A percentile compares a stretch with the other conserved stretches of the same genome.
phyloP scores from a whole-genome alignment of 2,113 vertebrate species.

The Hydrolagus affinis region DNA sequence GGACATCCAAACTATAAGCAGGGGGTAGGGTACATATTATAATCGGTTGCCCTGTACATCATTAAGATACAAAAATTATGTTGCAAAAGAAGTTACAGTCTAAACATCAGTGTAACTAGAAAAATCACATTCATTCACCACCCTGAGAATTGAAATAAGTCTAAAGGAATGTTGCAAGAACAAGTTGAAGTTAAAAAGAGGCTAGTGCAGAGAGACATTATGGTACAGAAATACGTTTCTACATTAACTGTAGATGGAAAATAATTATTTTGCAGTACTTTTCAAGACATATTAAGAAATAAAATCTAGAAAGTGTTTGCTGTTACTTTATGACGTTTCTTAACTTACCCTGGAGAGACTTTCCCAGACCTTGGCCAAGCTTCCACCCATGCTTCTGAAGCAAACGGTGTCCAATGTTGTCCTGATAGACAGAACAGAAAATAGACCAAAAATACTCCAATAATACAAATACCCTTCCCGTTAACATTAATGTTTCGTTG shows the following conservation, averaged over 20 bases:
- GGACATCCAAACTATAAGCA: no score
- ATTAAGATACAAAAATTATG: no score
- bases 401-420: conserved; percentile 98
- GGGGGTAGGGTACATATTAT: no score
- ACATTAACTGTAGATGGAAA: not conserved
- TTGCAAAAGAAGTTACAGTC: no score
- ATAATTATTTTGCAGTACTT: not conserved
- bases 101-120: no score
- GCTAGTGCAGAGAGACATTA: not conserved
- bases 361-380: conserved; percentile 97
- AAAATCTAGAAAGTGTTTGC: not conserved
- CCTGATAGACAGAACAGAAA: conserved; percentile 91
- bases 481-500: conserved; percentile 53
- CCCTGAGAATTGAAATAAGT: not conserved
- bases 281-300: not conserved
- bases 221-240: not conserved
- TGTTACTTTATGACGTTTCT: not conserved
- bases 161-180: not conserved
- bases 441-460: conserved; percentile 99
- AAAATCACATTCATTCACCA: not conserved
- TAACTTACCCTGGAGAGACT: conserved; percentile 95
- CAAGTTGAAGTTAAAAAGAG: conserved; percentile 6
- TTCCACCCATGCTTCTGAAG: conserved; percentile 99
- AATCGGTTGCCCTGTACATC: no score
- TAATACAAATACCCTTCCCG: conserved; percentile 92